Evolutionary conservation across 2,113 vertebrate genomes (phyloP).

Genomic region (Casuarius casuarius): DNA sequence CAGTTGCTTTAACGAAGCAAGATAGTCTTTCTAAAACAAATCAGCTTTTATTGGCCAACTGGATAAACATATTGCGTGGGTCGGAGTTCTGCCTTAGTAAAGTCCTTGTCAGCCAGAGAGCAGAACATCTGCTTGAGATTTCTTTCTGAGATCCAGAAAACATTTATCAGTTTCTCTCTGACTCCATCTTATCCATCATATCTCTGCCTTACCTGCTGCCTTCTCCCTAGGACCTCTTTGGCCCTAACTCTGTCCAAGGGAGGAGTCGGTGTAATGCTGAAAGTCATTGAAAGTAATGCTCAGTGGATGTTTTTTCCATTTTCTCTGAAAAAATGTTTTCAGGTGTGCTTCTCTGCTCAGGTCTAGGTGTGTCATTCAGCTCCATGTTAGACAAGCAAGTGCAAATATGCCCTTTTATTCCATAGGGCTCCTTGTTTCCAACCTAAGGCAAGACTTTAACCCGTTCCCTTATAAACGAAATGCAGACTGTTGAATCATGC

Average conservation of each 20-base stretch:
- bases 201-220: background rate
- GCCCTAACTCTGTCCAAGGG: background rate
- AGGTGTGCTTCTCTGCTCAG: background rate
- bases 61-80: accelerated
- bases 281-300: background rate
- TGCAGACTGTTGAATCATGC: background rate
- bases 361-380: background rate
- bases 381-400: background rate
- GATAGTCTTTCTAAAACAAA: background rate
- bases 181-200: background rate
- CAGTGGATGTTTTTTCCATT: background rate
- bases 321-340: background rate
- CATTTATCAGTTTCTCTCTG: background rate
- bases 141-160: background rate
- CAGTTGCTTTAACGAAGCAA: background rate
- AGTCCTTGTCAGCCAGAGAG: background rate
- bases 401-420: background rate
- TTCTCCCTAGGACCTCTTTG: background rate
- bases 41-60: background rate
- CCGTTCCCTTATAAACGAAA: background rate
- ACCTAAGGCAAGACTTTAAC: background rate
- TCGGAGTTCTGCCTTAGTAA: background rate
- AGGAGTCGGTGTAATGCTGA: background rate
- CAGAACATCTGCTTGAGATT: background rate
- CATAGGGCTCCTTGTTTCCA: background rate